Percentiles rank a stretch among this genome's conserved stretches.
Evolutionary conservation across 2,113 vertebrate genomes (phyloP).

Genomic region (Pachypanchax playfairii): DNA sequence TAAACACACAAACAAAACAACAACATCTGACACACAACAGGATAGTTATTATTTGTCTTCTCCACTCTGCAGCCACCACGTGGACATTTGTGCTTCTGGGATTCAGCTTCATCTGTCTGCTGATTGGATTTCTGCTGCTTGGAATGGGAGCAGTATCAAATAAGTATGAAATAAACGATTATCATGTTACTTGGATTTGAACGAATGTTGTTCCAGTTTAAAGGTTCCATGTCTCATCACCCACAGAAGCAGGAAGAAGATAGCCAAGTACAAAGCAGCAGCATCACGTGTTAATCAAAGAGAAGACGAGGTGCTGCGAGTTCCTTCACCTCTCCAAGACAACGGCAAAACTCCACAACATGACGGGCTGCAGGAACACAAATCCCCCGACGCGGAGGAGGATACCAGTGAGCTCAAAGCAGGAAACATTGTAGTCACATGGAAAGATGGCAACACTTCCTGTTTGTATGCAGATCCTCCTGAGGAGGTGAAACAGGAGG

Average conservation of each 20-base stretch:
- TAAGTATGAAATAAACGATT: constrained; percentile 78
- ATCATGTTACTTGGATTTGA: not conserved
- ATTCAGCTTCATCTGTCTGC: constrained; percentile 69
- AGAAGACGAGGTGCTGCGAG: constrained; percentile 41
- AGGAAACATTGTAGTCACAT: constrained; percentile 74
- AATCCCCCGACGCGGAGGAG: not conserved
- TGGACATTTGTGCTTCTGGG: constrained; percentile 86
- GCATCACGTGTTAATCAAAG: constrained; percentile 6
- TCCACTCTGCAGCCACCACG: constrained; percentile 70
- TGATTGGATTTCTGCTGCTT: constrained; percentile 83
- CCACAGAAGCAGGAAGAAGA: constrained; percentile 82
- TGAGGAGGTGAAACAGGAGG: constrained; percentile 51
- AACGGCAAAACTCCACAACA: not conserved
- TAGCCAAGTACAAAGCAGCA: constrained; percentile 43
- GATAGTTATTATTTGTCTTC: not conserved
- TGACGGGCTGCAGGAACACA: constrained; percentile 4
- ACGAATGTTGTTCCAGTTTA: not conserved
- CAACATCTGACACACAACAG: too few relatives aligned
- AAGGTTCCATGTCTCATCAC: not conserved
- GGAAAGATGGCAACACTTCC: constrained; percentile 79
- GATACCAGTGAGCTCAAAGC: constrained; percentile 30
- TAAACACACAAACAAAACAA: too few relatives aligned
- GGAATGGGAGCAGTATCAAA: constrained; percentile 79
- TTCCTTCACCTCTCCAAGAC: constrained; percentile 24
- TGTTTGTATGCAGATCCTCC: constrained; percentile 63